Base-by-base conservation (phyloP, 2,888 invertebrate genomes). In the Drosophila pegasa region DNA sequence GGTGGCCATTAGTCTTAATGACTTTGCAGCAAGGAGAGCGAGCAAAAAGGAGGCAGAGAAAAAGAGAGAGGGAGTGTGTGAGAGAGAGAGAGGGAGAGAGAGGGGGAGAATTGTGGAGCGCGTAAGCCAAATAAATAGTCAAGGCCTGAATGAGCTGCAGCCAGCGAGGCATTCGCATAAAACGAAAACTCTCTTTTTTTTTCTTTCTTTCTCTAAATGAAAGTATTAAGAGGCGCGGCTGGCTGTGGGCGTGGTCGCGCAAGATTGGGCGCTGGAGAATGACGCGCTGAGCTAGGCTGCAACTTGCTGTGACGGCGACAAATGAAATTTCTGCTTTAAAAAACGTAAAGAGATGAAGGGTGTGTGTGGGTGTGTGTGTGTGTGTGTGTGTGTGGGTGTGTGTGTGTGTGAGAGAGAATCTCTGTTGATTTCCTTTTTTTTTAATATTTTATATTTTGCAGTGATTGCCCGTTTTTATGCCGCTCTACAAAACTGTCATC, bases 1-100 rank as follows among this genome's bases (percentile, higher is more conserved):
- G 83, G 68, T 89, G 87, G 89, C 87, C 84, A 85, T 85, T 89
- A 89, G 89, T 85, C 88, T 71, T 89, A 84, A 89, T 84, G 83
- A 89, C 88, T 87, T 78, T 56, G 61, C 62, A 70, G 54, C 57
- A 40, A 9, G 2, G 51, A 54, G 51, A 56, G 43, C 31, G 43
- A 45, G 18, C 51, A 9, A n/a, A 6, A 18, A 6, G 45, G 45
- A 16, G 8, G 3, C 35, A 18, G 5, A n/a, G 22, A n/a, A 18
- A 20, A 14, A 31, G 16, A 12, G 41, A 45, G 33, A 58, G 38
- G 10, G 47, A 25, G 48, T 9, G 51, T 7, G 37, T 25, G n/a
- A n/a, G 41, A 10, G 27, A 14, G 35, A 40, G 10, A 40, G 14
- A 33, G 9, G 12, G 22, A 2, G 41, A 18, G 33, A 12, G 7